Evolutionary conservation across 2,113 vertebrate genomes (phyloP).

Genomic region (Eulemur macaco): DNA sequence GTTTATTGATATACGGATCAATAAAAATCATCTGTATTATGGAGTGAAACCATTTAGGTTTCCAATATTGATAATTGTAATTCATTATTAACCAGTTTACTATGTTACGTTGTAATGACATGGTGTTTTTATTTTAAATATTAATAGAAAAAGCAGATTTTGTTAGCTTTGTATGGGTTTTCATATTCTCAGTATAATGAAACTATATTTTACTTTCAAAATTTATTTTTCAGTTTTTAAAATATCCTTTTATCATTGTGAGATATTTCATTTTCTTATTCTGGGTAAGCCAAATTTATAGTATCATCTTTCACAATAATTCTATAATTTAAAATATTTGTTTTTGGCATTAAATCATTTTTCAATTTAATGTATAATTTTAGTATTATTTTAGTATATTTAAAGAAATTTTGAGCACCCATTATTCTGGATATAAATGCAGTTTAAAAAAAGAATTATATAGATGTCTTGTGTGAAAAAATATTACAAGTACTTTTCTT

Average conservation of each 20-base stretch:
- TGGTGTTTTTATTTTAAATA: constrained; percentile 36
- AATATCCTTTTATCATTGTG: neutral
- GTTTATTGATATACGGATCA: constrained; percentile 34
- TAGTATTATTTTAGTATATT: neutral
- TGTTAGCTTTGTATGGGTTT: neutral
- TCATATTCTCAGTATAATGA: neutral
- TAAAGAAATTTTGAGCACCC: neutral
- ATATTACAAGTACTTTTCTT: neutral
- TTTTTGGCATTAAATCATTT: neutral
- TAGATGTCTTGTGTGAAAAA: neutral
- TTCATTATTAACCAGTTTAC: constrained; percentile 36
- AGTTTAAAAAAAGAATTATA: neutral
- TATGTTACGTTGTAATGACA: neutral
- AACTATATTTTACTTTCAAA: neutral
- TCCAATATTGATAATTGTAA: neutral
- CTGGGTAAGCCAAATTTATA: neutral
- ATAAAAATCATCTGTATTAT: constrained; percentile 26
- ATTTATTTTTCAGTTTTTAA: neutral
- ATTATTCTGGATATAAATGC: neutral
- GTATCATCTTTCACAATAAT: neutral
- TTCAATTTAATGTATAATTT: neutral
- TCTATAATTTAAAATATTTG: neutral
- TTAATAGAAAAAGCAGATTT: neutral
- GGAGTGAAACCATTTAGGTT: constrained; percentile 15
- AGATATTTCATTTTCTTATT: neutral